phyloP scores from a whole-genome alignment of 2,888 invertebrate genomes.

The Congeria kusceri region DNA sequence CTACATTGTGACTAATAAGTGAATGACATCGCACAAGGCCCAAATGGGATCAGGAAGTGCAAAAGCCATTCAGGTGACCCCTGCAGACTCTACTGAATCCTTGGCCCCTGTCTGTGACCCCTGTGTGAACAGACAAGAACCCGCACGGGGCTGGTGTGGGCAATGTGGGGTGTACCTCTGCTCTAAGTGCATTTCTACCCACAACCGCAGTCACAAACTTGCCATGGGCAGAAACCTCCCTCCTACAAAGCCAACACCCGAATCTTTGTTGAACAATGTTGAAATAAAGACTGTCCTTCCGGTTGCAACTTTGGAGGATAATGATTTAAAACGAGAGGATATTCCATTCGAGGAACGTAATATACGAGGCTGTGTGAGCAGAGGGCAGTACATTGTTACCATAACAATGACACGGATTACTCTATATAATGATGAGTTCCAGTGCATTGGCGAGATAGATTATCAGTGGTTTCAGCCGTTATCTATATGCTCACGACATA shows the following conservation, averaged over 20 bases:
- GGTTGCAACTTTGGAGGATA: slow-evolving; percentile 38
- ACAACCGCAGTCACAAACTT: slow-evolving; percentile 39
- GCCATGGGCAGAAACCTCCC: slow-evolving; percentile 40
- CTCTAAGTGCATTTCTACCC: slow-evolving; percentile 33
- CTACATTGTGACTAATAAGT: too few species aligned
- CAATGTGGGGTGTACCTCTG: slow-evolving; percentile 54
- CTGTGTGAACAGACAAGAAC: slow-evolving; percentile 38
- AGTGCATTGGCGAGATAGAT: slow-evolving; percentile 40
- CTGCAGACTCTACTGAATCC: slow-evolving; percentile 10
- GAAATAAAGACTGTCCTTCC: slow-evolving; percentile 42
- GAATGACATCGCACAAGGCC: too few species aligned
- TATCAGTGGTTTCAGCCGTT: slow-evolving; percentile 23
- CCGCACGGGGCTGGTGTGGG: slow-evolving; percentile 52
- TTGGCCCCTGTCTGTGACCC: slow-evolving; percentile 37
- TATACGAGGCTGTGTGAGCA: slow-evolving; percentile 46
- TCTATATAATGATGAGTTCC: slow-evolving; percentile 48
- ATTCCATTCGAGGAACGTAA: slow-evolving; percentile 26
- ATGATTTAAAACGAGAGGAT: slow-evolving; percentile 27
- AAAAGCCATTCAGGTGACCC: slow-evolving; percentile 1
- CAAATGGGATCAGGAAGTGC: slow-evolving; percentile 28
- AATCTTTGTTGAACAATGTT: slow-evolving; percentile 37
- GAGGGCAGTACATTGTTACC: slow-evolving; percentile 39
- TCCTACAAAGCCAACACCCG: slow-evolving; percentile 26
- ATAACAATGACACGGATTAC: slow-evolving; percentile 33
- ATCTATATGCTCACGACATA: slow-evolving; percentile 41